A percentile compares a stretch with the other conserved stretches of the same genome.
Conservation (phyloP, 2,888 invertebrate genomes). For the Nephrotoma appendiculata region DNA sequence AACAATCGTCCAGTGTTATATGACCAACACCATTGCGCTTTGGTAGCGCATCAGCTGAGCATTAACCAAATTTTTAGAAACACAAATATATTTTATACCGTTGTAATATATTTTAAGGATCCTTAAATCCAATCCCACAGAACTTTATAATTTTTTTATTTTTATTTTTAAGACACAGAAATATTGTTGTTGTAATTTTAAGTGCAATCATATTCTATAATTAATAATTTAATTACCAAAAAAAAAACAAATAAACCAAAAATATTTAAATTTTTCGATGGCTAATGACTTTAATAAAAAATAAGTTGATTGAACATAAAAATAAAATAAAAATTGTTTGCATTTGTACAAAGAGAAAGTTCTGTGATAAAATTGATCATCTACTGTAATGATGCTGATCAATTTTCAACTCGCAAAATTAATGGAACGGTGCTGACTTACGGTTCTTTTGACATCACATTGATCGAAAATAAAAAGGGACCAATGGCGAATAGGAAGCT, state of each 20-base stretch:
- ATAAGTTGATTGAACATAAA: neutral
- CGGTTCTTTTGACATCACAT: no score
- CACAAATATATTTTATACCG: neutral
- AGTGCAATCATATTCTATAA: neutral
- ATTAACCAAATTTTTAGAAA: neutral
- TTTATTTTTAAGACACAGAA: neutral
- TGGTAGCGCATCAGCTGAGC: constrained; percentile 19
- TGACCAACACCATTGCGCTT: constrained; percentile 35
- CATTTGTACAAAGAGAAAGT: no score
- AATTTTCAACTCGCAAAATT: no score
- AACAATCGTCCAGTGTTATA: constrained; percentile 28
- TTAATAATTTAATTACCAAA: neutral
- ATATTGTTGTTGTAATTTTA: neutral
- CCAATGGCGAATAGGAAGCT: no score
- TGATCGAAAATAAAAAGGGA: no score
- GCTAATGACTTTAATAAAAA: neutral
- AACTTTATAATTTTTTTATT: neutral
- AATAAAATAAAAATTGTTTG: neutral
- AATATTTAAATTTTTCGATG: neutral
- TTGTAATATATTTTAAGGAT: neutral
- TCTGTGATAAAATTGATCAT: no score
- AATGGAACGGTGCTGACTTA: no score
- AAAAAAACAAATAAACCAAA: neutral
- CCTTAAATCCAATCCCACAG: neutral
- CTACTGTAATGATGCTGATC: no score